These are phyloP conservation scores for Okamejei kenojei DNA, from an alignment of 2,797 vertebrate genomes.

Conservation along the genomic window DNA sequence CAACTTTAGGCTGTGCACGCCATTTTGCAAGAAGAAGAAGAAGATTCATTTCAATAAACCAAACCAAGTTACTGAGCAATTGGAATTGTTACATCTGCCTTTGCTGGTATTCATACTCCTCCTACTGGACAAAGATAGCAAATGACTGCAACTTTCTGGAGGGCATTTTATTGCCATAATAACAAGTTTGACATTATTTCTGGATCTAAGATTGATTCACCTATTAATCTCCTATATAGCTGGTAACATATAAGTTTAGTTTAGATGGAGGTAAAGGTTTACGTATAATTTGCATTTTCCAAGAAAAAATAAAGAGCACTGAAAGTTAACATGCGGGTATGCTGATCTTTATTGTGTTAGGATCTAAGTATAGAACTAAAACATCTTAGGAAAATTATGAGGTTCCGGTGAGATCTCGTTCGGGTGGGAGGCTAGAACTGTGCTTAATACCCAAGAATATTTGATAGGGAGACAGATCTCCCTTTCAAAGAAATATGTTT, in stretches of 20 bases:
- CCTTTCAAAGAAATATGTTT: no score
- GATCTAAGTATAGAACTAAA: no score
- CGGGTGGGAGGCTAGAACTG: no score
- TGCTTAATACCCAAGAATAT: no score
- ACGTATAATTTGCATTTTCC: neutral
- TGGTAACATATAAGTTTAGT: neutral
- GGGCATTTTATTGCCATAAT: neutral
- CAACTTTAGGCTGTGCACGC: no score
- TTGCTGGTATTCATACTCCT: neutral
- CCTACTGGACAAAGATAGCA: slow-evolving; percentile 25
- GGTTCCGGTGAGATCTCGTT: no score
- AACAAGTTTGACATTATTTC: neutral
- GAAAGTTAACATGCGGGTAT: neutral
- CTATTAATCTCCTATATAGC: neutral
- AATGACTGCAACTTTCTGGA: neutral
- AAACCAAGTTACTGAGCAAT: neutral
- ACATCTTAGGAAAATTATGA: no score
- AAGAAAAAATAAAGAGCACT: neutral
- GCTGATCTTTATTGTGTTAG: neutral
- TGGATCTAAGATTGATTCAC: neutral
- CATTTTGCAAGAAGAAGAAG: no score
- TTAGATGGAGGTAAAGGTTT: neutral
- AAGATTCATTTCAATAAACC: neutral
- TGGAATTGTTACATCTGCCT: neutral
- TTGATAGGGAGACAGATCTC: no score